These are phyloP conservation scores for Muschampia plurimacula DNA, from an alignment of 2,888 invertebrate species.

Conservation along the genomic window DNA sequence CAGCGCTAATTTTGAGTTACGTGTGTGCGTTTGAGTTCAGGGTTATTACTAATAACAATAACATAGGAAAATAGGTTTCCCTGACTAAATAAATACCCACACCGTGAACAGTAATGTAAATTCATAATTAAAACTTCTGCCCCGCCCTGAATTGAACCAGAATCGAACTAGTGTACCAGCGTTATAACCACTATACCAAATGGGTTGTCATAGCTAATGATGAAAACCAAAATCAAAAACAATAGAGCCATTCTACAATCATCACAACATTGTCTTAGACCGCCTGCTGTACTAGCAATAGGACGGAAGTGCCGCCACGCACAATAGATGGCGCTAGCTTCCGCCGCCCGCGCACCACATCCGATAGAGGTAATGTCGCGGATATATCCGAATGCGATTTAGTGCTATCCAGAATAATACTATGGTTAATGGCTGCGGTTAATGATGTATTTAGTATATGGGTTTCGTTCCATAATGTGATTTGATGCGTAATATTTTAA, in stretches of 20 bases:
- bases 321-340: constrained; percentile 39
- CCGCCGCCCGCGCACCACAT: constrained; percentile 57
- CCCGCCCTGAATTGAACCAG: too few relatives aligned
- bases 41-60: too few relatives aligned
- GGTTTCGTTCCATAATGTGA: neutral
- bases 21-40: too few relatives aligned
- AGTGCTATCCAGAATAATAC: constrained; percentile 65
- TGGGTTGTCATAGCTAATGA: too few relatives aligned
- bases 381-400: constrained; percentile 74
- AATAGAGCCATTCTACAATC: neutral
- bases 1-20: too few relatives aligned
- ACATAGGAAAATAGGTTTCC: too few relatives aligned
- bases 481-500: neutral
- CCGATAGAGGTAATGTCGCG: constrained; percentile 70
- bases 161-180: too few relatives aligned
- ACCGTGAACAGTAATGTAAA: too few relatives aligned
- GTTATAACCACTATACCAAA: too few relatives aligned
- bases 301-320: constrained; percentile 32
- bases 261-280: constrained; percentile 28
- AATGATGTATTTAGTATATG: constrained; percentile 46
- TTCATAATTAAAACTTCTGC: too few relatives aligned
- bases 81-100: too few relatives aligned
- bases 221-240: neutral
- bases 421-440: constrained; percentile 68
- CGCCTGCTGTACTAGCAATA: constrained; percentile 22